phyloP scores from a whole-genome alignment of 2,888 invertebrate species.

The Venusia cambrica region DNA sequence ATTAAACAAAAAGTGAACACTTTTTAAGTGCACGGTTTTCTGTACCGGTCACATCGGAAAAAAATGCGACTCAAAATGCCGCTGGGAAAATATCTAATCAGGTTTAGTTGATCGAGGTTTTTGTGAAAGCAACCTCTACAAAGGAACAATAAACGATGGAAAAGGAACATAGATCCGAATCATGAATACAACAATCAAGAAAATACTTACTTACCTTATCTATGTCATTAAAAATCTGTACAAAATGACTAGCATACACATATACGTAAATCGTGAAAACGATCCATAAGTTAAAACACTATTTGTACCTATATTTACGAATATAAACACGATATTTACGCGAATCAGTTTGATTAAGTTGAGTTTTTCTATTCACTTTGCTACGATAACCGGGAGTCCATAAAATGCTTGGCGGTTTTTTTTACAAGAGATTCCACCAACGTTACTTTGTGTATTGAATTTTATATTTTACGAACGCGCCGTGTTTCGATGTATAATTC shows the following conservation, averaged over 20 bases:
- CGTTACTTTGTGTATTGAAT: conserved; percentile 7
- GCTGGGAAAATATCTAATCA: too few species aligned
- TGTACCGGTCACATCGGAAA: too few species aligned
- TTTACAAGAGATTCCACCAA: conserved; percentile 9
- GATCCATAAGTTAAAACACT: conserved; percentile 57
- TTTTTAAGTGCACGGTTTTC: too few species aligned
- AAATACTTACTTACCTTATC: conserved; percentile 54
- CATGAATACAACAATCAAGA: conserved; percentile 62
- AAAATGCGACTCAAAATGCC: too few species aligned
- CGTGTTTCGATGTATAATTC: conserved; percentile 25
- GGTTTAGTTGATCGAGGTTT: too few species aligned
- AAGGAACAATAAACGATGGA: too few species aligned
- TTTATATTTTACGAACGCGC: conserved; percentile 22
- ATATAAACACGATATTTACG: conserved; percentile 38
- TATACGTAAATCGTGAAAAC: conserved; percentile 55
- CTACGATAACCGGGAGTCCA: background rate
- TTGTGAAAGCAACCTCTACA: too few species aligned
- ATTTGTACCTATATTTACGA: conserved; percentile 60
- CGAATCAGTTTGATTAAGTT: too few species aligned
- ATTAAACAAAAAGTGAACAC: too few species aligned
- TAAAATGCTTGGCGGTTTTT: conserved; percentile 9
- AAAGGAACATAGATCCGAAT: conserved; percentile 16
- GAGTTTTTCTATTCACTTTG: conserved; percentile 3
- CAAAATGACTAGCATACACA: conserved; percentile 74
- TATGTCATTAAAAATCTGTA: conserved; percentile 65